Evolutionary conservation across 2,797 vertebrate species (phyloP).

Genomic region (Ceryle rudis): DNA sequence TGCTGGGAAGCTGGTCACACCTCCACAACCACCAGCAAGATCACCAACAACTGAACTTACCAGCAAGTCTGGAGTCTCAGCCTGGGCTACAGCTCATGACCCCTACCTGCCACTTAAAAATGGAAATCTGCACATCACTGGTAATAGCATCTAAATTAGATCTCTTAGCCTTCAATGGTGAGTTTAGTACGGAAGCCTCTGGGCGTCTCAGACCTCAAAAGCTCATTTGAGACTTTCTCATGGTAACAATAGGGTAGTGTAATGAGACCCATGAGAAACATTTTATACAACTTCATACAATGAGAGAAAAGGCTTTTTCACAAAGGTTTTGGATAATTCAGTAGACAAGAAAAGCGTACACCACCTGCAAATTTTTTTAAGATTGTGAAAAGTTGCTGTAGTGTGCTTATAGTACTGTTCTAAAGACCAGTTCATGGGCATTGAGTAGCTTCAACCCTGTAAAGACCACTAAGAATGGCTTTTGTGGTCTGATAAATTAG

Average conservation of each 20-base stretch:
- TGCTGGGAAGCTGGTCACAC: slow-evolving; percentile 85
- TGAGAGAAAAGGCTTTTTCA: neutral
- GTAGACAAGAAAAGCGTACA: neutral
- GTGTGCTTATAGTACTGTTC: neutral
- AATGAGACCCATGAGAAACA: neutral
- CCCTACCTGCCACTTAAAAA: slow-evolving; percentile 79
- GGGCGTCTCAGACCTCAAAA: neutral
- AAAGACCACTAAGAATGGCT: neutral
- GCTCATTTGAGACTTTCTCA: neutral
- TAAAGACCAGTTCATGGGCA: neutral
- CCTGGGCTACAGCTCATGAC: slow-evolving; percentile 72
- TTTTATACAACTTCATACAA: neutral
- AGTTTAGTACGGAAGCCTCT: neutral
- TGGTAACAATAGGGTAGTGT: neutral
- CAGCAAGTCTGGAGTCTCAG: slow-evolving; percentile 84
- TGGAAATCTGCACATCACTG: slow-evolving; percentile 84
- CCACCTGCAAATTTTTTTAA: neutral
- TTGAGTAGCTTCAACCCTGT: neutral
- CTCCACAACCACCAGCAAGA: slow-evolving; percentile 91
- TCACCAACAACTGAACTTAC: slow-evolving; percentile 93
- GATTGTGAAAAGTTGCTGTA: neutral
- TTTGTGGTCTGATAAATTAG: neutral
- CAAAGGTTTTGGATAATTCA: neutral
- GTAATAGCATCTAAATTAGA: slow-evolving; percentile 60
- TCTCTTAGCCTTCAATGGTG: neutral